phyloP scores from a whole-genome alignment of 1,140 invertebrate species.

The Teleopsis dalmanni region DNA sequence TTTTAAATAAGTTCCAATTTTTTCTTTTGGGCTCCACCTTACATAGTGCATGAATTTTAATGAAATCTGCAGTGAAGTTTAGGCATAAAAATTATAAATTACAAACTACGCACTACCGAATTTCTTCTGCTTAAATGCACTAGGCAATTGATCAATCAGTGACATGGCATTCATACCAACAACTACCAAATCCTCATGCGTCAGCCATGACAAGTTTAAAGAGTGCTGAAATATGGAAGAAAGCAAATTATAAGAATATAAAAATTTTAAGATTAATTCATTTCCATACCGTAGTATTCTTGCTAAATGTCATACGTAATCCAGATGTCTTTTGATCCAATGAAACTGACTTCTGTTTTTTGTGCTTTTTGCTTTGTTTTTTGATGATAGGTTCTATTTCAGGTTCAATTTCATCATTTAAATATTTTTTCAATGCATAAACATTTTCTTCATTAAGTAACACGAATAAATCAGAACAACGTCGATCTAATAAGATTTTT shows the following conservation, averaged over 20 bases:
- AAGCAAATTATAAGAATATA: neutral
- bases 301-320: conserved; percentile 11
- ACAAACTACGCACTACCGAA: conserved; percentile 45
- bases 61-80: too few relatives aligned
- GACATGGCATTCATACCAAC: conserved; percentile 59
- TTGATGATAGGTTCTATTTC: neutral
- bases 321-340: conserved; percentile 8
- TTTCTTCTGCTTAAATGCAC: conserved; percentile 53
- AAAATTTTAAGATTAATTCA: neutral
- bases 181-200: conserved; percentile 54
- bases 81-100: neutral
- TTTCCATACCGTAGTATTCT: conserved; percentile 8
- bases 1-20: neutral
- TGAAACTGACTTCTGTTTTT: conserved; percentile 2
- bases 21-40: too few relatives aligned
- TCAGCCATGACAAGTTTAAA: conserved; percentile 52
- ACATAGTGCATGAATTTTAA: too few relatives aligned
- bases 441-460: conserved; percentile 56
- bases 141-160: conserved; percentile 54
- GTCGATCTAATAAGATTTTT: conserved; percentile 52
- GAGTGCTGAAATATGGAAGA: conserved; percentile 53
- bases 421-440: conserved; percentile 48
- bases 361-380: conserved; percentile 7
- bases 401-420: neutral
- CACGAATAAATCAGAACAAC: conserved; percentile 54